Evolutionary conservation across 1,140 invertebrate genomes (phyloP), one percentile per base, ranked within the genome.

Genomic region (Lucilia cuprina): DNA sequence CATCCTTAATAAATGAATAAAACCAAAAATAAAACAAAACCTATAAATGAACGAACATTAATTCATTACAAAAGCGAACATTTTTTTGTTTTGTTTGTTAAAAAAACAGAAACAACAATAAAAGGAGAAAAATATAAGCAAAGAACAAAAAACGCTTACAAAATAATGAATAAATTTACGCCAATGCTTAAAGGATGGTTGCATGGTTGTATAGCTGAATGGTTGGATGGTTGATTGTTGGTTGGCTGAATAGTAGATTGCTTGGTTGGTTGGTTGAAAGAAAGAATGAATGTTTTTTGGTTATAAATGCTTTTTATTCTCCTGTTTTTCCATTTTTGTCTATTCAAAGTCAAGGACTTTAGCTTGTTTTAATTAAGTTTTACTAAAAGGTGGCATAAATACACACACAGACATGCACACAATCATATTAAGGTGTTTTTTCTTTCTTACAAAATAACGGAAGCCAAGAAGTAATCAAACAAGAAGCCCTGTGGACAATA

Each of bases 301-400:
- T 41, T 41, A 41, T 41, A 41, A 41, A 41, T 41, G 35, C 3
- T 41, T 41, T 55, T 55, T 55, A 55, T 55, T 55, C 50, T 41
- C 35, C 8, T 74, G 21, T 74, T 21, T 19, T 21, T 19, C 2
- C n/a, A n/a, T 30, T 10, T 30, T n/a, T 74, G n/a, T 70, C 9
- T 77, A 35, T 30, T 35, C 74, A 41, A 35, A 77, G 74, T 77
- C 74, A 77, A 77, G 74, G 34, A 41, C 74, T 77, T 35, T 30
- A 77, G 74, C 12, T 41, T 35, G 74, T 12, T 77, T 77, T 77
- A 77, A 77, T 77, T 77, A 35, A 41, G 74, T 35, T 77, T 77
- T 77, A 14, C 21, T 14, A 12, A 10, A 30, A 74, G 30, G 74
- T 17, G 35, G 35, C 8, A 35, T 14, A 77, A 41, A 77, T 9